phyloP scores from a whole-genome alignment of 2,797 vertebrate species.

The Melanotaenia pygmaea region DNA sequence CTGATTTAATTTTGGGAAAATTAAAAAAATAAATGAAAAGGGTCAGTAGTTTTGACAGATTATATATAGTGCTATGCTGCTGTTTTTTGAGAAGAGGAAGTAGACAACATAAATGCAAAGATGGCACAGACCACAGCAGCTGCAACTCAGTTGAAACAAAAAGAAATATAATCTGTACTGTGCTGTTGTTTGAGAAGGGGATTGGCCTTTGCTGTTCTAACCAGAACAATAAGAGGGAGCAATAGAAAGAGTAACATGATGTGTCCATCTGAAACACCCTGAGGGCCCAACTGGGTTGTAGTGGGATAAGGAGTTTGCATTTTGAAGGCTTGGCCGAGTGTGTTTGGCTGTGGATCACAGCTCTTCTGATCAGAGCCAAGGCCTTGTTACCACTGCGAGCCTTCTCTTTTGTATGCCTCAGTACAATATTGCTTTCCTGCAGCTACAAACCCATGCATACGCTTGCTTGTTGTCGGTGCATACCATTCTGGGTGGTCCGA shows the following conservation, averaged over 20 bases:
- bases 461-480: slow-evolving; percentile 14
- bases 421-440: slow-evolving; percentile 39
- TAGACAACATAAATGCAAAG: slow-evolving; percentile 17
- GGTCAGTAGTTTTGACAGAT: no score
- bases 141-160: slow-evolving; percentile 43
- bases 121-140: slow-evolving; percentile 49
- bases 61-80: no score
- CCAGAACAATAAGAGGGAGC: slow-evolving; percentile 46
- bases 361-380: slow-evolving; percentile 25
- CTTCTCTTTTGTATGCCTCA: slow-evolving; percentile 29
- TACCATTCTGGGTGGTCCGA: slow-evolving; percentile 57
- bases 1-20: background rate
- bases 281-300: slow-evolving; percentile 18
- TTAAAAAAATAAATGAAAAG: background rate
- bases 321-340: slow-evolving; percentile 42
- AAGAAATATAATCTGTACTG: slow-evolving; percentile 48
- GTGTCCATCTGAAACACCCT: slow-evolving; percentile 57
- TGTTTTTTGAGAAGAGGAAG: background rate
- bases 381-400: slow-evolving; percentile 27
- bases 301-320: slow-evolving; percentile 53
- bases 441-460: slow-evolving; percentile 35
- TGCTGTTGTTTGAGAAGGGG: slow-evolving; percentile 56
- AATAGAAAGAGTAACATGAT: slow-evolving; percentile 44
- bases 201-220: slow-evolving; percentile 1
- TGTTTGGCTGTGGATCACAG: slow-evolving; percentile 58